These are phyloP conservation scores for Halcyon chelicuti DNA, from an alignment of 2,797 vertebrate species.

Conservation along the genomic window DNA sequence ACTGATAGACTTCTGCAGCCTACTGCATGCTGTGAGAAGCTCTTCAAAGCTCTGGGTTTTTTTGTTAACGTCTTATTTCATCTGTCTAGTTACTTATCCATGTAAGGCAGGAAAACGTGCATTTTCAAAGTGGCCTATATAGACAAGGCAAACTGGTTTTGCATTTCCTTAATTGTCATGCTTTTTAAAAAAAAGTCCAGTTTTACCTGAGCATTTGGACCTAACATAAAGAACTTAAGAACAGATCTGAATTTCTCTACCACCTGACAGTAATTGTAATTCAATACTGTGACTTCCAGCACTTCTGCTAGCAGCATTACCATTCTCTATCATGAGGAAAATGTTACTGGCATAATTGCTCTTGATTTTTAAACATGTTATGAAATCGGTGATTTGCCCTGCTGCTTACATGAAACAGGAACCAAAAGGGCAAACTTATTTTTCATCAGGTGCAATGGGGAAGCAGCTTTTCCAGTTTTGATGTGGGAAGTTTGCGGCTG, in stretches of 20 bases:
- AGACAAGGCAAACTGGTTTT: not conserved
- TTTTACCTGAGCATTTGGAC: not conserved
- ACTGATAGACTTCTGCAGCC: not conserved
- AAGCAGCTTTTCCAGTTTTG: not conserved
- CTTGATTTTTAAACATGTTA: not conserved
- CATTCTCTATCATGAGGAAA: not conserved
- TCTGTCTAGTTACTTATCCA: not conserved
- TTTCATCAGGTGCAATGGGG: not conserved
- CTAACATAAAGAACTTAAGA: not conserved
- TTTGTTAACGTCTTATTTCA: not conserved
- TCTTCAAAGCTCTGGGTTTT: not conserved
- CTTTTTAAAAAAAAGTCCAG: not conserved
- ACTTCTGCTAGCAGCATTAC: not conserved
- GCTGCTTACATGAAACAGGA: not conserved
- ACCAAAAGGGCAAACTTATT: not conserved
- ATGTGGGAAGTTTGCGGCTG: not conserved
- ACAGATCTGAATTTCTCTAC: not conserved
- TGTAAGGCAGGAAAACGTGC: not conserved
- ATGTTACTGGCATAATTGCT: not conserved
- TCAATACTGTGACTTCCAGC: not conserved
- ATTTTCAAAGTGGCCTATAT: not conserved
- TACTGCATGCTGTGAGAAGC: not conserved
- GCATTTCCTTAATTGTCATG: not conserved
- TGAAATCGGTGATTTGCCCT: not conserved
- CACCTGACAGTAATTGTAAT: not conserved